These are phyloP conservation scores for Elymnias hypermnestra DNA, from an alignment of 1,140 invertebrate genomes.

Conservation along the genomic window DNA sequence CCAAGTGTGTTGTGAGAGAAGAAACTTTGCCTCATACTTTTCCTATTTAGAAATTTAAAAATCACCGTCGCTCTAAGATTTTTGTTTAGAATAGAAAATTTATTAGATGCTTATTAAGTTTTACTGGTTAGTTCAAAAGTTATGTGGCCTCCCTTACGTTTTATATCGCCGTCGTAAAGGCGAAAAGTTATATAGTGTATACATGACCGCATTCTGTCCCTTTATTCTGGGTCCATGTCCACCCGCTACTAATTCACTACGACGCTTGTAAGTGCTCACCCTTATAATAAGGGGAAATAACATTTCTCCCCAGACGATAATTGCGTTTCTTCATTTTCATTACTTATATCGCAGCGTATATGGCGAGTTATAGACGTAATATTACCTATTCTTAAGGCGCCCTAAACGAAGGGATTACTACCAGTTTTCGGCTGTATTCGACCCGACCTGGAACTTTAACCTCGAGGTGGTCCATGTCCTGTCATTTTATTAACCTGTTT, in stretches of 20 bases:
- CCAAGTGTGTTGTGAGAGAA: conserved; percentile 38
- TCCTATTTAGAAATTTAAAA: conserved; percentile 30
- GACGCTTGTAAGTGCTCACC: conserved; percentile 38
- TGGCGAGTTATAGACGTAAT: conserved; percentile 26
- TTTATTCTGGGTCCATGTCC: conserved; percentile 20
- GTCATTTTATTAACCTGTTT: conserved; percentile 60
- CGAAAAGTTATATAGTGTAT: conserved; percentile 26
- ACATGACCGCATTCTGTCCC: conserved; percentile 35
- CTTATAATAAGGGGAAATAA: conserved; percentile 43
- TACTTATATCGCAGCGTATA: conserved; percentile 35
- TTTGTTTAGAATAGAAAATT: conserved; percentile 5
- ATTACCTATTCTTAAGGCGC: conserved; percentile 33
- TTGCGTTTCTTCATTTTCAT: conserved; percentile 52
- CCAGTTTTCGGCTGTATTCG: conserved; percentile 34
- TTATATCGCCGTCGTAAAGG: conserved; percentile 23
- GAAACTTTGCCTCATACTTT: conserved; percentile 41
- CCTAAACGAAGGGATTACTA: conserved; percentile 50
- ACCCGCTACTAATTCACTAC: conserved; percentile 34
- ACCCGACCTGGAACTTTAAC: conserved; percentile 56
- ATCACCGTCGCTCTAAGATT: conserved; percentile 16
- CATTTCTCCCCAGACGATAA: conserved; percentile 42
- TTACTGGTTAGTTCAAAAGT: conserved; percentile 6
- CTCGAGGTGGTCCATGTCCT: conserved; percentile 50
- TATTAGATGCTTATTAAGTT: conserved; percentile 12
- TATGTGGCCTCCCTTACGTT: conserved; percentile 3